phyloP scores from a whole-genome alignment of 2,113 vertebrate genomes.

The Hypanus sabinus region DNA sequence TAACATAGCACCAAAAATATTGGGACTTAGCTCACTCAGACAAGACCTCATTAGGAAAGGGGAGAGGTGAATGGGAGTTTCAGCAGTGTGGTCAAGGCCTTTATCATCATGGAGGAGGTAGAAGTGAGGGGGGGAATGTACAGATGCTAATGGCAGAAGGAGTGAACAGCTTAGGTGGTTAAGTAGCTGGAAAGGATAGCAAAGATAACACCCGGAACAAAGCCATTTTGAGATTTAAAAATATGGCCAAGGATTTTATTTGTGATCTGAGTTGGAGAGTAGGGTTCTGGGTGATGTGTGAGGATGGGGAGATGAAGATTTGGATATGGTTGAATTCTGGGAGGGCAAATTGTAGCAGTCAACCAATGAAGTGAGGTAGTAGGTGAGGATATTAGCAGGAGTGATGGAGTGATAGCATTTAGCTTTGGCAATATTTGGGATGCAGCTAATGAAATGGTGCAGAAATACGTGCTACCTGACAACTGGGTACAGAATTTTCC shows the following conservation, averaged over 20 bases:
- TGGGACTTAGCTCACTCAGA: neutral
- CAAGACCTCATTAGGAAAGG: neutral
- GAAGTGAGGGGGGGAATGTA: neutral
- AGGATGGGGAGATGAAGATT: neutral
- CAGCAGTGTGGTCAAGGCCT: too few species aligned
- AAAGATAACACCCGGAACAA: neutral
- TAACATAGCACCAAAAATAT: neutral
- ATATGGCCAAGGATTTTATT: neutral
- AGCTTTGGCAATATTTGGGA: neutral
- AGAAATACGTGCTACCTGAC: too few species aligned
- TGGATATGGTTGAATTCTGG: neutral
- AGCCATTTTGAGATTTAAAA: neutral
- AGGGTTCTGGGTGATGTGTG: neutral
- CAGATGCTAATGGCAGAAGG: neutral
- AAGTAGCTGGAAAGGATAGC: neutral
- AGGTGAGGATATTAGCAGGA: neutral
- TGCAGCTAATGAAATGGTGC: too few species aligned
- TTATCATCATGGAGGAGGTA: too few species aligned
- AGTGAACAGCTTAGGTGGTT: neutral
- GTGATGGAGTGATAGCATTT: neutral
- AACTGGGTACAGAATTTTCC: neutral
- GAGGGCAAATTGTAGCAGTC: neutral
- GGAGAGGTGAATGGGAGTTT: too few species aligned
- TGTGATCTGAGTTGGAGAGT: too few species aligned
- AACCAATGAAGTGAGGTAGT: neutral